phyloP scores from a whole-genome alignment of 2,888 invertebrate species.

The Emmelina monodactyla region DNA sequence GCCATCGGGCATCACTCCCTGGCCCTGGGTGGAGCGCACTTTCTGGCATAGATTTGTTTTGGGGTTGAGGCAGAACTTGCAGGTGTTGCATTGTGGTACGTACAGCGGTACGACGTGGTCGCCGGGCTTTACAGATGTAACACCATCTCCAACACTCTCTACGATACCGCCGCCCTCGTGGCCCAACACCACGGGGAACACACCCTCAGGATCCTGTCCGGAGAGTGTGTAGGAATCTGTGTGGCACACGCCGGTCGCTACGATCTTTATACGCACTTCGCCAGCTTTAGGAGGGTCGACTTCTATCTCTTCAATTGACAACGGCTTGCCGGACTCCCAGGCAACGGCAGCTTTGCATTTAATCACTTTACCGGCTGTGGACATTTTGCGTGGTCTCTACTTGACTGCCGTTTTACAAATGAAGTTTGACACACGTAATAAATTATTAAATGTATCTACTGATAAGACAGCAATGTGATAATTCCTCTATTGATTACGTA shows the following conservation, averaged over 20 bases:
- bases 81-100: slow-evolving; percentile 95
- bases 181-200: slow-evolving; percentile 92
- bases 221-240: slow-evolving; percentile 91
- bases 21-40: slow-evolving; percentile 85
- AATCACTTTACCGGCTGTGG: slow-evolving; percentile 73
- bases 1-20: slow-evolving; percentile 92
- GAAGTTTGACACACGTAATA: too few relatives aligned
- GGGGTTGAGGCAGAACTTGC: slow-evolving; percentile 93
- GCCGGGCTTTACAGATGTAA: slow-evolving; percentile 84
- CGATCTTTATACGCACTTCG: slow-evolving; percentile 86
- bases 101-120: slow-evolving; percentile 98
- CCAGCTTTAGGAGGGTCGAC: slow-evolving; percentile 94
- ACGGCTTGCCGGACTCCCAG: slow-evolving; percentile 91
- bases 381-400: too few relatives aligned
- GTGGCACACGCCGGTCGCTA: slow-evolving; percentile 87
- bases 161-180: slow-evolving; percentile 97
- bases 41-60: slow-evolving; percentile 98
- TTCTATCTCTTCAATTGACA: slow-evolving; percentile 89
- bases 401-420: too few relatives aligned
- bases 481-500: too few relatives aligned
- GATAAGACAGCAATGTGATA: too few relatives aligned
- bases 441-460: too few relatives aligned
- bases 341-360: slow-evolving; percentile 95
- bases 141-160: slow-evolving; percentile 95
- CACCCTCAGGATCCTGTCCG: slow-evolving; percentile 89